Evolutionary conservation across 2,113 vertebrate species (phyloP), one percentile per base, ranked within the genome.

Genomic region (Hylia prasina): DNA sequence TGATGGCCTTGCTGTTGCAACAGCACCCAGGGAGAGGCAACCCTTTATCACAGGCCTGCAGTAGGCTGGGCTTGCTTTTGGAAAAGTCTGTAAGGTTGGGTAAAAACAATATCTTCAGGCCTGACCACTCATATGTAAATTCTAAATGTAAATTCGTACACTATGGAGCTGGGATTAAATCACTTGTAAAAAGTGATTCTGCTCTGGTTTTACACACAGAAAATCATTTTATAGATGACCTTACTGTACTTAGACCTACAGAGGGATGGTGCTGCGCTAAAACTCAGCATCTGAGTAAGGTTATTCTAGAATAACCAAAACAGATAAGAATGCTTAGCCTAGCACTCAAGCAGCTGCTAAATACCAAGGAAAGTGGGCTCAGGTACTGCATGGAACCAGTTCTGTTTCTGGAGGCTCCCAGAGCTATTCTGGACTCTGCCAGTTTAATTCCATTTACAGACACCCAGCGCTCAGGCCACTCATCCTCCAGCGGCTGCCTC

Each of bases 401-500:
- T 30, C 9, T 3, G 1, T 40, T 77, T 40, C 48, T 61, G 64
- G 20, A 53, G 58, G 21, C 85, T 51, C 77, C 27, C 31, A 37
- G 50, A 84, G 30, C 30, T 51, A 1, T 30, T 75, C 25, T 75
- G 82, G 42, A 15, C 64, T 33, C 0, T 3, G 37, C 27, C 54
- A 31, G 33, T 23, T 22, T 2, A 7, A 42, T 23, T 58, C 48
- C 72, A 8, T 47, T 76, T 22, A 10, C 81, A 84, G 65, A 47
- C 30, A 42, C 0, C 1, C 47, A 4, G 60, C 0, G 0, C 33
- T 53, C 10, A 5, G 58, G 17, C 30, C 15, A 2, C 57, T 22
- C 2, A 0, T 39, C 61, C 50, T 40, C 7, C 39, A 11, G n/a
- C 0, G 4, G 7, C 60, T 63, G 42, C 24, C 1, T 3, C 10